These are phyloP conservation scores for Bradypodion pumilum DNA, from an alignment of 2,797 vertebrate species.

Conservation along the genomic window DNA sequence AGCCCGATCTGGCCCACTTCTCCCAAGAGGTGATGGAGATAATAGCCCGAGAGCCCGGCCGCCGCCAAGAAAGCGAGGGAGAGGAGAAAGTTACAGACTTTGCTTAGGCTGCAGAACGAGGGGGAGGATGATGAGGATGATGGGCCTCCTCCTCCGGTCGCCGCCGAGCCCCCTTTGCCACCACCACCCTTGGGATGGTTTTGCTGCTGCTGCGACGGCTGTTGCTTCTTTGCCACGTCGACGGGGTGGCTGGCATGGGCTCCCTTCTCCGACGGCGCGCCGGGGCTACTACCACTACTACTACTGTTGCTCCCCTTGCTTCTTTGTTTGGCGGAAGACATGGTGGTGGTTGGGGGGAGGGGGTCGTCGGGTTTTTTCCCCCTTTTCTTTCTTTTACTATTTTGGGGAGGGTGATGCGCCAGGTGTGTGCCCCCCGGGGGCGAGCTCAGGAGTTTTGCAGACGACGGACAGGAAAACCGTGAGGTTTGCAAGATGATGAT, in stretches of 20 bases:
- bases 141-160: no score
- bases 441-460: not conserved
- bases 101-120: slow-evolving; percentile 55
- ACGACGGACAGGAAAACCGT: not conserved
- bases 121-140: no score
- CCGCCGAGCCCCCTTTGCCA: slow-evolving; percentile 34
- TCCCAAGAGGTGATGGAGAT: slow-evolving; percentile 69
- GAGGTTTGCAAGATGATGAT: not conserved
- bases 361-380: not conserved
- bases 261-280: slow-evolving; percentile 64
- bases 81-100: slow-evolving; percentile 55
- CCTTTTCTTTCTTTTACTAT: no score
- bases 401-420: not conserved
- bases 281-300: slow-evolving; percentile 39
- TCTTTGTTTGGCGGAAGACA: slow-evolving; percentile 76
- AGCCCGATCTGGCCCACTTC: slow-evolving; percentile 70
- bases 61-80: slow-evolving; percentile 59
- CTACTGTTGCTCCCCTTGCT: slow-evolving; percentile 69
- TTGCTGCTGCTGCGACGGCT: slow-evolving; percentile 41
- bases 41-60: slow-evolving; percentile 66
- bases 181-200: slow-evolving; percentile 31
- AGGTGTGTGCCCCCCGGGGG: not conserved
- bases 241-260: slow-evolving; percentile 69
- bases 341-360: slow-evolving; percentile 48
- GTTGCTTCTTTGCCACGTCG: slow-evolving; percentile 72